Evolutionary conservation across 2,797 vertebrate genomes (phyloP).

Genomic region (Syngnathus rostellatus): DNA sequence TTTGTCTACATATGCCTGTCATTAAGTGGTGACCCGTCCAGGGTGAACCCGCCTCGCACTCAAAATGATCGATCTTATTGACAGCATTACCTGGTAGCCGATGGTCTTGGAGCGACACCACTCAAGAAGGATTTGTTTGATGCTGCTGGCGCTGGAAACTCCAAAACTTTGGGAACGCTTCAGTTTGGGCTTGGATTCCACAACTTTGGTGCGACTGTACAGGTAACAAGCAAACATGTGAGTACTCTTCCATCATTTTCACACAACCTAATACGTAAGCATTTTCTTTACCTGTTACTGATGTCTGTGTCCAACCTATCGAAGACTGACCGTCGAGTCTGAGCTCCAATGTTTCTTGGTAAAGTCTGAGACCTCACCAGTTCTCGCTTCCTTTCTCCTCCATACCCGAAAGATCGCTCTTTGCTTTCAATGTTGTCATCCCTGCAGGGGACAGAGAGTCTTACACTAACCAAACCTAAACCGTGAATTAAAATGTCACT

Average conservation of each 20-base stretch:
- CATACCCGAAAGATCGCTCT: constrained; percentile 43
- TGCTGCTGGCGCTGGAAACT: constrained; percentile 92
- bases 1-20: too few species aligned
- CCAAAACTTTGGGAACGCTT: constrained; percentile 94
- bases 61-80: not conserved
- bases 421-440: constrained; percentile 30
- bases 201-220: constrained; percentile 56
- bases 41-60: not conserved
- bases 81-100: constrained; percentile 81
- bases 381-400: constrained; percentile 76
- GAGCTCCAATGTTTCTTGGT: constrained; percentile 78
- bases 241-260: not conserved
- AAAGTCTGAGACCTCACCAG: constrained; percentile 92
- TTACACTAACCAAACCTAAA: constrained; percentile 7
- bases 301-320: constrained; percentile 80
- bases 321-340: constrained; percentile 80
- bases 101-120: constrained; percentile 96
- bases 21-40: not conserved
- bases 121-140: constrained; percentile 94
- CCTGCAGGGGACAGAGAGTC: constrained; percentile 29
- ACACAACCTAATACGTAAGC: not conserved
- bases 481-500: not conserved
- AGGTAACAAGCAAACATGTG: not conserved
- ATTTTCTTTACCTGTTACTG: constrained; percentile 67
- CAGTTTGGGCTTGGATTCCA: constrained; percentile 81